phyloP scores from a whole-genome alignment of 2,113 vertebrate genomes.

The Leptodactylus fuscus region DNA sequence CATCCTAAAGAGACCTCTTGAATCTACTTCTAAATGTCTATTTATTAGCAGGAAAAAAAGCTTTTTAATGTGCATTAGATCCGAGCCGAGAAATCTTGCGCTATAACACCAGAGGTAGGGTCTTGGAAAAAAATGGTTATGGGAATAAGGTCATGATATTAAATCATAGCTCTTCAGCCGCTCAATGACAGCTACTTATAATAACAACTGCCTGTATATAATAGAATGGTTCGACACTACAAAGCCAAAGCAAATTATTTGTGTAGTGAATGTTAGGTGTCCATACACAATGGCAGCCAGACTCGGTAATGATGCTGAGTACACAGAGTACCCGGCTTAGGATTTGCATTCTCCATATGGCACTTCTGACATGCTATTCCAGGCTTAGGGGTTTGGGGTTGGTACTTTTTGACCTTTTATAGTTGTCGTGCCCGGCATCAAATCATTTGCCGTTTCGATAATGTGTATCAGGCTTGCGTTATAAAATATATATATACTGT shows the following conservation, averaged over 20 bases:
- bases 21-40: constrained; percentile 2
- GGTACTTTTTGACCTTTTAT: neutral
- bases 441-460: neutral
- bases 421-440: neutral
- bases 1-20: constrained; percentile 33
- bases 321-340: neutral
- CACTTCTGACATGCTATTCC: neutral
- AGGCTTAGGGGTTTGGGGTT: neutral
- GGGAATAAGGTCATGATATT: neutral
- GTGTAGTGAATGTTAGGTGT: neutral
- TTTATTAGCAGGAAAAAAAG: constrained; percentile 2
- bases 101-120: neutral
- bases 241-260: neutral
- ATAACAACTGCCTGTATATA: neutral
- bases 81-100: neutral
- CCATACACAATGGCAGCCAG: neutral
- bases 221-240: neutral
- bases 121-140: neutral
- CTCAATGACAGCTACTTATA: neutral
- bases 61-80: constrained; percentile 36
- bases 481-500: neutral
- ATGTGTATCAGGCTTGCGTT: neutral
- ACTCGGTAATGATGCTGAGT: neutral
- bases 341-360: neutral
- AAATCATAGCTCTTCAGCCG: neutral